Evolutionary conservation across 2,888 invertebrate genomes (phyloP).

Genomic region (Pollenia angustigena): DNA sequence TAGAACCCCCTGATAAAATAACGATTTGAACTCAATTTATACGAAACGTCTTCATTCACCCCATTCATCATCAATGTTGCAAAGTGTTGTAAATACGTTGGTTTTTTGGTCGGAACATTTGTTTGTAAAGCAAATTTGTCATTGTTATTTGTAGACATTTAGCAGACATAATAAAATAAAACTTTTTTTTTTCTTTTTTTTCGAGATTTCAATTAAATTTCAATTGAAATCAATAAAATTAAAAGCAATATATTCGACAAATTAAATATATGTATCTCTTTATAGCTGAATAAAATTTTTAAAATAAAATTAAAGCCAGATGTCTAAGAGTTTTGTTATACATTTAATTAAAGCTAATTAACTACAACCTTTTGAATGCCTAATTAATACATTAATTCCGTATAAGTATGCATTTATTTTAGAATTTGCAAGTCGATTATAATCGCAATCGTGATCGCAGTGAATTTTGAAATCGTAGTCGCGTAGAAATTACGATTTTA

Average conservation of each 20-base stretch:
- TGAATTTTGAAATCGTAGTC: no score
- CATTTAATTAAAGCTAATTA: neutral
- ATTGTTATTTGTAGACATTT: constrained; percentile 43
- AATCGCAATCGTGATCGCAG: no score
- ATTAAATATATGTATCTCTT: neutral
- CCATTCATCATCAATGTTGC: constrained; percentile 3
- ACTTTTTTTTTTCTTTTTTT: neutral
- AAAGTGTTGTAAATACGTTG: neutral
- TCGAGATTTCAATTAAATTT: constrained; percentile 32
- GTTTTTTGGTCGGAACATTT: neutral
- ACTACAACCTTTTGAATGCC: neutral
- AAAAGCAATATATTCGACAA: neutral
- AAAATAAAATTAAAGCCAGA: neutral
- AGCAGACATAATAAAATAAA: constrained; percentile 23
- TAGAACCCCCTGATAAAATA: neutral
- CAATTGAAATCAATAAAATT: constrained; percentile 33
- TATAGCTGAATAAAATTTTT: no score
- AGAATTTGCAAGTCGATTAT: no score
- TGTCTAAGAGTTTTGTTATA: neutral
- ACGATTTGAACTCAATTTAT: neutral
- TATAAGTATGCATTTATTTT: neutral
- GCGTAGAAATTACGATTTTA: no score
- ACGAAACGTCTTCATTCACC: neutral
- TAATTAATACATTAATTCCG: constrained; percentile 10
- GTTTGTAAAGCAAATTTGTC: constrained; percentile 29